A percentile compares a stretch with the other conserved stretches of the same genome.
Evolutionary conservation across 2,113 vertebrate species (phyloP).

Genomic region (Microtus oregoni): DNA sequence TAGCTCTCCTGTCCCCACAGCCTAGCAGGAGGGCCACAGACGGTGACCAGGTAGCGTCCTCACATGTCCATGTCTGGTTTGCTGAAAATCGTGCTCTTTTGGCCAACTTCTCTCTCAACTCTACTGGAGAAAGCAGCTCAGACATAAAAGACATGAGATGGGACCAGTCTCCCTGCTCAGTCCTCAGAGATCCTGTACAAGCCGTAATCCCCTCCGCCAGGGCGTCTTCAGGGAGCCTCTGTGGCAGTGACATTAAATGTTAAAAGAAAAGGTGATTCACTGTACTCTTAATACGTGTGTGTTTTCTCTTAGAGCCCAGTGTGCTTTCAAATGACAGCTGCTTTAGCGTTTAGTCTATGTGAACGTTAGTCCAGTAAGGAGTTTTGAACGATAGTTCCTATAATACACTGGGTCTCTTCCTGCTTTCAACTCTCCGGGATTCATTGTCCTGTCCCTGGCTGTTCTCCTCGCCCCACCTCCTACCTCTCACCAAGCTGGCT

Average conservation of each 20-base stretch:
- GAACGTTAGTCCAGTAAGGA: background rate
- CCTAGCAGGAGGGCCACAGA: background rate
- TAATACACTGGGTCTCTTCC: background rate
- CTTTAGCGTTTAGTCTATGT: background rate
- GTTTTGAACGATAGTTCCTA: background rate
- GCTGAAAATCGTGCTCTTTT: background rate
- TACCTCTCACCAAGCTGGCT: background rate
- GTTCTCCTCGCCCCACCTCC: accelerated
- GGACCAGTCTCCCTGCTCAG: background rate
- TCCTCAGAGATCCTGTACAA: background rate
- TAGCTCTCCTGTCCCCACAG: background rate
- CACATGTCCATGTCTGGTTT: background rate
- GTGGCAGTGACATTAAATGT: background rate
- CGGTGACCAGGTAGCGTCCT: background rate
- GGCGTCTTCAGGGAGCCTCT: background rate
- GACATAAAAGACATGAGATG: background rate
- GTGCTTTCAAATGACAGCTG: background rate
- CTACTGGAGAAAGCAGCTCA: background rate
- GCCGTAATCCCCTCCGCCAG: background rate
- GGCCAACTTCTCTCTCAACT: background rate
- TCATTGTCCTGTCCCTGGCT: no score
- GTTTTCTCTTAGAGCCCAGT: background rate
- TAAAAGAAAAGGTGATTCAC: background rate
- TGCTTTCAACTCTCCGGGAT: background rate
- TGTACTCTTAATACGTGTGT: background rate